phyloP scores from a whole-genome alignment of 2,113 vertebrate species.

The Gallinago jamesoni region DNA sequence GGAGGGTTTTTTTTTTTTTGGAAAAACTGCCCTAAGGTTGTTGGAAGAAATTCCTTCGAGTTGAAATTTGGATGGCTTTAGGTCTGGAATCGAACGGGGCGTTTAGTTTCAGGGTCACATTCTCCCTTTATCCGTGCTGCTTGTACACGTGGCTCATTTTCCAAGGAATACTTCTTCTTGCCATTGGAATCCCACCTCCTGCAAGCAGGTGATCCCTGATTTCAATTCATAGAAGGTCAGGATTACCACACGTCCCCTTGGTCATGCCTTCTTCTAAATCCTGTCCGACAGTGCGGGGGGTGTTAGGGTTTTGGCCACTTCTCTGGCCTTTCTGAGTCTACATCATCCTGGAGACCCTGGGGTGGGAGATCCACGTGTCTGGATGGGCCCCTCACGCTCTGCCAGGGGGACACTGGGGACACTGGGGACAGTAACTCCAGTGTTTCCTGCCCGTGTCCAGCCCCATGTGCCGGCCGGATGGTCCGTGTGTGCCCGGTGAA shows the following conservation, averaged over 20 bases:
- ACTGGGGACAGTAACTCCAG: neutral
- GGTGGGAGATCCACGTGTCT: fast-evolving
- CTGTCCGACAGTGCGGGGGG: fast-evolving
- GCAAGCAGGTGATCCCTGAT: neutral
- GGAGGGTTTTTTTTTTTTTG: neutral
- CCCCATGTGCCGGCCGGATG: constrained; percentile 2
- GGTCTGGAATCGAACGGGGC: neutral
- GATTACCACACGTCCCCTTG: neutral
- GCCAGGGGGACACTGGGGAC: fast-evolving
- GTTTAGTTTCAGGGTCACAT: neutral
- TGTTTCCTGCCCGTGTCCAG: neutral
- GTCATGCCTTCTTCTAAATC: neutral
- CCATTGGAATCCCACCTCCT: neutral
- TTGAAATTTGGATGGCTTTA: neutral
- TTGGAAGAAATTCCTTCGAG: neutral
- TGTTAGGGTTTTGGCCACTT: neutral
- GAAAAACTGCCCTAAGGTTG: neutral
- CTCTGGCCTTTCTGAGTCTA: neutral
- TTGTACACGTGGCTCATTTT: neutral
- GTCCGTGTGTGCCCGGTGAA: neutral
- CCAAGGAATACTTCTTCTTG: neutral
- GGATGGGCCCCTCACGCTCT: fast-evolving
- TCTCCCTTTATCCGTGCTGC: neutral
- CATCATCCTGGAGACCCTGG: neutral
- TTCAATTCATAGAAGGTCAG: neutral